These are phyloP conservation scores for Bruchidius siliquastri DNA, from an alignment of 2,888 invertebrate species.

Conservation along the genomic window DNA sequence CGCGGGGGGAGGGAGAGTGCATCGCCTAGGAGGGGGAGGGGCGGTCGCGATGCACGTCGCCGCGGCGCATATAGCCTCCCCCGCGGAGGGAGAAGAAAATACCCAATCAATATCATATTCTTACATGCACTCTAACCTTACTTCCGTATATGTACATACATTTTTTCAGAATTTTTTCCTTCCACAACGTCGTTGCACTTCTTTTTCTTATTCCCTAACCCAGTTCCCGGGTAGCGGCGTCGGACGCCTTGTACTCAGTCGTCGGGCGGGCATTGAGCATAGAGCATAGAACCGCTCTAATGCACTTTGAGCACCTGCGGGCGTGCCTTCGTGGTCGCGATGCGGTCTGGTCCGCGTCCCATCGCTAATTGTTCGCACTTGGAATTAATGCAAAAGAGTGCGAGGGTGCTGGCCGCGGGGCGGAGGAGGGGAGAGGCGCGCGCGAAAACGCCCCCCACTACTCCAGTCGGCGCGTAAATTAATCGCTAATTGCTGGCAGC, in stretches of 20 bases:
- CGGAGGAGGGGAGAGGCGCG: constrained; percentile 13
- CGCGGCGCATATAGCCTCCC: constrained; percentile 28
- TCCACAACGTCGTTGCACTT: constrained; percentile 32
- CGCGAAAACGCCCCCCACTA: neutral
- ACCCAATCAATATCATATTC: constrained; percentile 49
- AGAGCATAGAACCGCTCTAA: constrained; percentile 42
- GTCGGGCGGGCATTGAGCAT: constrained; percentile 43
- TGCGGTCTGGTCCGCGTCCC: neutral
- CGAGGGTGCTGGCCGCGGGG: constrained; percentile 15
- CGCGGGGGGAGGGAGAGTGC: neutral
- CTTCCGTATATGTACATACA: constrained; percentile 50
- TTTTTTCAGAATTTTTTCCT: constrained; percentile 45
- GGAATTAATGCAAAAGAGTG: constrained; percentile 32
- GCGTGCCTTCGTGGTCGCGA: neutral
- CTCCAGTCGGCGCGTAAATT: constrained; percentile 1
- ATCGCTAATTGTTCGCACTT: constrained; percentile 22
- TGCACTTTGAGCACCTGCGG: constrained; percentile 19
- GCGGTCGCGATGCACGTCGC: constrained; percentile 12
- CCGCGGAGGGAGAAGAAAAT: constrained; percentile 38
- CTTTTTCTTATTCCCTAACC: constrained; percentile 49
- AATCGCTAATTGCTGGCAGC: constrained; percentile 1
- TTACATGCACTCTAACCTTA: constrained; percentile 46
- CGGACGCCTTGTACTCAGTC: constrained; percentile 32
- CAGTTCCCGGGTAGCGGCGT: constrained; percentile 45
- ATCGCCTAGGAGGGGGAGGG: neutral